Conservation (phyloP, 2,888 invertebrate species). For the Tenthredo scrophulariae region DNA sequence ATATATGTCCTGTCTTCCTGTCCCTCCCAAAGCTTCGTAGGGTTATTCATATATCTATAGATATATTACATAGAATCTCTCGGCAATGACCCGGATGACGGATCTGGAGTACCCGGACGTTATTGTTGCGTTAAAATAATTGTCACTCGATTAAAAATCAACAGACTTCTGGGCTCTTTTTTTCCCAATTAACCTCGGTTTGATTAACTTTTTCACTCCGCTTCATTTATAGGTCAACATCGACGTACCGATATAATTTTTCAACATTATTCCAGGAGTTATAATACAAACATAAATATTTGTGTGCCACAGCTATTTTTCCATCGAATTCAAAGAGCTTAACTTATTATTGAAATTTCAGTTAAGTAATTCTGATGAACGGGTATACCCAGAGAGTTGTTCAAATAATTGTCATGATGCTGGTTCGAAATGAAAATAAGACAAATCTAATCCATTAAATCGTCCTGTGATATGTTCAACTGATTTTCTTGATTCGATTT, state of each 20-base stretch:
- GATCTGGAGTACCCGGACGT: conserved; percentile 30
- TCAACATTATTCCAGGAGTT: neutral
- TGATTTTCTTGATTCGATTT: neutral
- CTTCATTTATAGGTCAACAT: neutral
- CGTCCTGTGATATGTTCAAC: neutral
- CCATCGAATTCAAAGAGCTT: neutral
- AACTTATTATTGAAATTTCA: neutral
- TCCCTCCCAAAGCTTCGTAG: neutral
- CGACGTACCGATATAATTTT: neutral
- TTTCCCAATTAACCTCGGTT: conserved; percentile 9
- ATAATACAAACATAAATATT: neutral
- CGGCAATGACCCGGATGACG: conserved; percentile 60
- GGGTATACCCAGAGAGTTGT: neutral
- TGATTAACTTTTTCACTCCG: neutral
- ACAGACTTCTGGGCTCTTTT: neutral
- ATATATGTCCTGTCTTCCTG: neutral
- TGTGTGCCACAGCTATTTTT: neutral
- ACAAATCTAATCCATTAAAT: neutral
- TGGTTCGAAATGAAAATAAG: neutral
- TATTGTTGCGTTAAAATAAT: conserved; percentile 13
- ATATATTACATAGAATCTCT: conserved; percentile 47
- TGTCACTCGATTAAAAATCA: conserved; percentile 5
- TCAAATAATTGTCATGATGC: neutral
- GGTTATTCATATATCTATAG: neutral
- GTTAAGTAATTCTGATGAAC: neutral